phyloP scores from a whole-genome alignment of 1,140 invertebrate genomes.

The Pseudomyrmex gracilis region DNA sequence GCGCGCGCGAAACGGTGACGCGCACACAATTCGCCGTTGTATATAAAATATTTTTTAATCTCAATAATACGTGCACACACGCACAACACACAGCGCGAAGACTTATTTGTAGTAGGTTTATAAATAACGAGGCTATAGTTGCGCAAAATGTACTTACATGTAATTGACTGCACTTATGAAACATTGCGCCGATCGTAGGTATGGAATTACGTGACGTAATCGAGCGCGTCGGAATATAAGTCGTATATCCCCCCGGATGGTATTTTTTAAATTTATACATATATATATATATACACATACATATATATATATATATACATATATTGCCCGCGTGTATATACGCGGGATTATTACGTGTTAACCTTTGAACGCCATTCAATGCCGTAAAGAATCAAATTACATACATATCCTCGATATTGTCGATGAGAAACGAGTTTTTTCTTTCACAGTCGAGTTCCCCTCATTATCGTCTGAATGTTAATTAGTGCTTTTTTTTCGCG shows the following conservation, averaged over 20 bases:
- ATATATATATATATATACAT: background rate
- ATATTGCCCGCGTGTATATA: background rate
- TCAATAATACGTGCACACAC: background rate
- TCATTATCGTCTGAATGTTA: background rate
- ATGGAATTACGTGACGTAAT: slow-evolving; percentile 21
- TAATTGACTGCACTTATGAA: slow-evolving; percentile 23
- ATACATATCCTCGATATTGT: background rate
- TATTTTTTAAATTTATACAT: slow-evolving; percentile 35
- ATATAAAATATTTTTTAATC: slow-evolving; percentile 10
- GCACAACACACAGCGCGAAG: background rate
- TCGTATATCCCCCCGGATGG: background rate
- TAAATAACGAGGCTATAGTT: slow-evolving; percentile 27
- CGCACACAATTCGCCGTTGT: slow-evolving; percentile 8
- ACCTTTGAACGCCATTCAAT: background rate
- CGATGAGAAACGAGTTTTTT: background rate
- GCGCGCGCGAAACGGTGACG: background rate
- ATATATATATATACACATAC: background rate
- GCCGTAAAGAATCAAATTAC: background rate
- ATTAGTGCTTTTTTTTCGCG: background rate
- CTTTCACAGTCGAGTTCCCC: background rate
- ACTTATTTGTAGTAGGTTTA: slow-evolving; percentile 18
- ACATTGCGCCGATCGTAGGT: slow-evolving; percentile 8
- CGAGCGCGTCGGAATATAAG: slow-evolving; percentile 6
- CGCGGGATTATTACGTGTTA: background rate
- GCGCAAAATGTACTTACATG: slow-evolving; percentile 9